Base-by-base conservation (phyloP, 2,888 invertebrate genomes). In the Hirtodrosophila cameraria region DNA sequence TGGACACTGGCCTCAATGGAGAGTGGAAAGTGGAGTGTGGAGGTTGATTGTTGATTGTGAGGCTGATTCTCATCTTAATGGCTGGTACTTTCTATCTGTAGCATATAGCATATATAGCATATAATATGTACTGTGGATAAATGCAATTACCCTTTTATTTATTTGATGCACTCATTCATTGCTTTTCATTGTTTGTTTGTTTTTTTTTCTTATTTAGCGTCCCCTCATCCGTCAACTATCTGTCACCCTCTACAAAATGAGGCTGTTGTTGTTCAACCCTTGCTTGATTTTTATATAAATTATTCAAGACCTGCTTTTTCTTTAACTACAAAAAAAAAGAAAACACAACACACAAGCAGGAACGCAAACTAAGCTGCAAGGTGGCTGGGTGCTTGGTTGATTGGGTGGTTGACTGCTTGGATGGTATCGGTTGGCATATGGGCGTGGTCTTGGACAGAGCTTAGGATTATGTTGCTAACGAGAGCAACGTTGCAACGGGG, bases 391-490 rank as follows among this genome's bases (percentile, higher is more conserved):
- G 41, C 36, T 16, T n/a, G n/a, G n/a, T n/a, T n/a, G n/a, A n/a
- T n/a, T n/a, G n/a, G 15, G 42, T n/a, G 20, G 49, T 12, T 3
- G 41, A 18, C 12, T 16, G 41, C 36, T 16, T 30, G 25, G 20
- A 20, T 12, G 41, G 18, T 18, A 18, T 18, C 18, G 18, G 18
- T 4, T 18, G 39, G 36, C n/a, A 8, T 25, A 35, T 57, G 75
- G 52, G 42, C 46, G 59, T 57, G 58, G 43, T 54, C 33, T 43
- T 41, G 52, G 57, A 42, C 36, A 38, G 23, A 48, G 80, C 75
- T 84, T 77, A 48, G 78, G 79, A 78, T 82, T 85, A 85, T 54
- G 59, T 61, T 69, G 62, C 75, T 74, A 78, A 78, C 86, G 78
- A 82, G 82, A 63, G 55, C 86, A 73, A 63, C 54, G 53, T 46